phyloP scores from a whole-genome alignment of 2,113 vertebrate species.

The Corydoras sp. region DNA sequence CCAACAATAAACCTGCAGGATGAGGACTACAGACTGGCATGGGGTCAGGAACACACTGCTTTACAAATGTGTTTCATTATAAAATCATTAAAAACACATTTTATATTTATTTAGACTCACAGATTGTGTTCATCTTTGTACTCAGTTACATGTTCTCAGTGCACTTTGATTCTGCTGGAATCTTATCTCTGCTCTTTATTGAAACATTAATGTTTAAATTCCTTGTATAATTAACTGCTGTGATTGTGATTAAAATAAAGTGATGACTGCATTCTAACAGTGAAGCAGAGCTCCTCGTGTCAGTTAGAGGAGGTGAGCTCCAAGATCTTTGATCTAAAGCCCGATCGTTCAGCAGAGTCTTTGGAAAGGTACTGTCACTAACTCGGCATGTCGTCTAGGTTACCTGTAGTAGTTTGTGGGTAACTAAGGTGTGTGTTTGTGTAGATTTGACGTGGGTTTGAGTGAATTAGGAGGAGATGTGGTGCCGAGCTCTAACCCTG shows the following conservation, averaged over 20 bases:
- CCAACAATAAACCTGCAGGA: conserved; percentile 46
- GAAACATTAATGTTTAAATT: neutral
- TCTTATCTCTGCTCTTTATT: no score
- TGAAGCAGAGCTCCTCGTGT: conserved; percentile 51
- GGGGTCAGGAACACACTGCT: conserved; percentile 48
- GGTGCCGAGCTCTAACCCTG: conserved; percentile 57
- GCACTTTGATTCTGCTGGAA: no score
- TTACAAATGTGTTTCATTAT: neutral
- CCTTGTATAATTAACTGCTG: no score
- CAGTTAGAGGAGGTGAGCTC: conserved; percentile 53
- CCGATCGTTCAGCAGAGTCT: conserved; percentile 17
- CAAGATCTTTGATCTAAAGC: conserved; percentile 48
- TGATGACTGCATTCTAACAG: conserved; percentile 41
- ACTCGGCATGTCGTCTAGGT: neutral
- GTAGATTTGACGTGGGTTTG: conserved; percentile 42
- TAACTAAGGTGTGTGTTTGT: neutral
- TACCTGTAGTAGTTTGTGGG: neutral
- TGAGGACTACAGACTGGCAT: conserved; percentile 59
- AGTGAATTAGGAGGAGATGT: conserved; percentile 30
- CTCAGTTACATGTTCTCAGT: no score
- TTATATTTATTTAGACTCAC: no score
- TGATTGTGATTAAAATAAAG: no score
- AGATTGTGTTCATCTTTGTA: no score
- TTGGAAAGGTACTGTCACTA: conserved; percentile 53
- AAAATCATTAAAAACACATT: neutral